phyloP scores from a whole-genome alignment of 2,888 invertebrate species.

The Dynastes hyllus region DNA sequence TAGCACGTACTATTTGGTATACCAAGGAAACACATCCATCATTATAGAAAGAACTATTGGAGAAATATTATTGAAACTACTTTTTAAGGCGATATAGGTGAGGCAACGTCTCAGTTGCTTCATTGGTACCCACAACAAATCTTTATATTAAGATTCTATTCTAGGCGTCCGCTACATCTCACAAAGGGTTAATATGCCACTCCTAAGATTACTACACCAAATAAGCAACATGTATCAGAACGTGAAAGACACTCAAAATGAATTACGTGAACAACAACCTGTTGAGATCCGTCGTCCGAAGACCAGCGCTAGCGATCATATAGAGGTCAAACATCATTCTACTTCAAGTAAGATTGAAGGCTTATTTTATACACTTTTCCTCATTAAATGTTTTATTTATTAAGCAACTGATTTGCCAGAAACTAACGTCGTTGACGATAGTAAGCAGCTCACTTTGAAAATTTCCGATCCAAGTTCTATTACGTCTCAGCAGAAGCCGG shows the following conservation, averaged over 20 bases:
- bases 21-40: too few relatives aligned
- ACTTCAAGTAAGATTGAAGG: conserved; percentile 73
- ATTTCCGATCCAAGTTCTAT: conserved; percentile 69
- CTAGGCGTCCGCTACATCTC: conserved; percentile 91
- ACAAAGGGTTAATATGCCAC: conserved; percentile 97
- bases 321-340: conserved; percentile 76
- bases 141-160: conserved; percentile 21
- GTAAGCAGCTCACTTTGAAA: conserved; percentile 70
- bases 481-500: conserved; percentile 66
- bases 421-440: conserved; percentile 72
- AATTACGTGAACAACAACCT: conserved; percentile 84
- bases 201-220: conserved; percentile 93
- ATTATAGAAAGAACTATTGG: too few relatives aligned
- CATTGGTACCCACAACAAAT: too few relatives aligned
- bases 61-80: too few relatives aligned
- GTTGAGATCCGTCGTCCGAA: conserved; percentile 69
- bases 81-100: too few relatives aligned
- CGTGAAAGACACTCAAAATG: conserved; percentile 94
- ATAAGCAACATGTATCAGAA: conserved; percentile 98
- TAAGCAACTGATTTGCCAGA: conserved; percentile 79
- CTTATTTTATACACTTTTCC: background rate
- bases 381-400: background rate
- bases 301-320: conserved; percentile 69
- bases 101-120: too few relatives aligned
- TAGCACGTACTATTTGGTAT: too few relatives aligned